A percentile compares a stretch with the other conserved stretches of the same genome.
Conservation (phyloP, 1,140 invertebrate species). For the Drosophila sulfurigaster region DNA sequence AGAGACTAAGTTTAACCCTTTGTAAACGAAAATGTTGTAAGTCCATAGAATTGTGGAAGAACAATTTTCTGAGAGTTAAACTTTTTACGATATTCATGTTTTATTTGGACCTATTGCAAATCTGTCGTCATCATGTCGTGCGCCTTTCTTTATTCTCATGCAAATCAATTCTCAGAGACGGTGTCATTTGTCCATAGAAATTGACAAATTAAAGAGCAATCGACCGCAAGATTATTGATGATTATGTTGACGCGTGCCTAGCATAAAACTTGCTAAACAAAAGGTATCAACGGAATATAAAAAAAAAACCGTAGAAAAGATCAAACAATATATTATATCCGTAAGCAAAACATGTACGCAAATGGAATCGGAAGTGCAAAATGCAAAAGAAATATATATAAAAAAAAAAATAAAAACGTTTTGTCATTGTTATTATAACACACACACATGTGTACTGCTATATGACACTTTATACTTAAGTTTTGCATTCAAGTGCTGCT, state of each 20-base stretch:
- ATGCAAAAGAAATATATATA: conserved; percentile 24
- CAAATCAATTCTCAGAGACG: conserved; percentile 40
- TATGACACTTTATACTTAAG: conserved; percentile 27
- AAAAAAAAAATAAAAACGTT: conserved; percentile 48
- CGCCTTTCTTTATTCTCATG: conserved; percentile 51
- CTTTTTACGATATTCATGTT: conserved; percentile 7
- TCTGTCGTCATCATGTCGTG: conserved; percentile 30
- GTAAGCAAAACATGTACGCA: conserved; percentile 42
- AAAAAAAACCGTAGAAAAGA: conserved; percentile 27
- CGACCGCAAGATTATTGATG: conserved; percentile 39
- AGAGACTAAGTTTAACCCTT: too few species aligned
- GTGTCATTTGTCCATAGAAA: conserved; percentile 39
- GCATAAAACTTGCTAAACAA: conserved; percentile 45
- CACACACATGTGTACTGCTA: not conserved
- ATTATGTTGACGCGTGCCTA: conserved; percentile 67
- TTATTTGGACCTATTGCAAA: conserved; percentile 1
- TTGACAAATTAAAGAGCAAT: conserved; percentile 33
- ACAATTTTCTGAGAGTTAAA: conserved; percentile 14
- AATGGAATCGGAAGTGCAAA: conserved; percentile 72
- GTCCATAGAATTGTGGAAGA: too few species aligned
- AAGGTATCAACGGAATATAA: conserved; percentile 17
- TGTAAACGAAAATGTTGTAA: too few species aligned
- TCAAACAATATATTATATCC: conserved; percentile 31
- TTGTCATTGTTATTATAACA: conserved; percentile 71
- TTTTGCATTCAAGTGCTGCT: conserved; percentile 30